phyloP scores from a whole-genome alignment of 1,140 invertebrate species.

The Trachelipus rathkii region DNA sequence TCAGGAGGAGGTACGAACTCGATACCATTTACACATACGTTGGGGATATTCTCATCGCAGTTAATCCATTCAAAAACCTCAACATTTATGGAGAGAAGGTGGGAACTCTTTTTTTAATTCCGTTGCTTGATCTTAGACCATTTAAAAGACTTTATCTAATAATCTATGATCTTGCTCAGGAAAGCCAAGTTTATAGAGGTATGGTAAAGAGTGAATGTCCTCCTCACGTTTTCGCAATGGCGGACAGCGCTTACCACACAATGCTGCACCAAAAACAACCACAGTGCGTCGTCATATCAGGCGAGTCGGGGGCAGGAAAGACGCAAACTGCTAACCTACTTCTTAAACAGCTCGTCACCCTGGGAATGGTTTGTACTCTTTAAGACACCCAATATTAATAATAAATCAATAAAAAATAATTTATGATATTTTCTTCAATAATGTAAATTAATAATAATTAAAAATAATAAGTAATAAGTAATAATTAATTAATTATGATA shows the following conservation, averaged over 20 bases:
- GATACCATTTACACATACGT: slow-evolving; percentile 83
- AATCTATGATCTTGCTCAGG: slow-evolving; percentile 50
- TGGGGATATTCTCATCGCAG: slow-evolving; percentile 76
- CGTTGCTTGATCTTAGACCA: slow-evolving; percentile 4
- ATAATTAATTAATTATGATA: too few relatives aligned
- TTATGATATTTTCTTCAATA: too few relatives aligned
- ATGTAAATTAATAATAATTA: too few relatives aligned
- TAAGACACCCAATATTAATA: too few relatives aligned
- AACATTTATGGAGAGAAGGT: slow-evolving; percentile 68
- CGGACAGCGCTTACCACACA: slow-evolving; percentile 75
- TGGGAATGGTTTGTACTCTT: slow-evolving; percentile 58
- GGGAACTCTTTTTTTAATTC: slow-evolving; percentile 18
- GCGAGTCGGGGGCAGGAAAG: slow-evolving; percentile 83
- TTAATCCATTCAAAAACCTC: slow-evolving; percentile 76
- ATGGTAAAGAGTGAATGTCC: slow-evolving; percentile 68
- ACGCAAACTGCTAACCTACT: slow-evolving; percentile 79
- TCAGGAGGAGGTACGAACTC: slow-evolving; percentile 66
- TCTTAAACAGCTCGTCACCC: slow-evolving; percentile 68
- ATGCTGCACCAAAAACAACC: slow-evolving; percentile 70
- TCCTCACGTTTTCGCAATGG: slow-evolving; percentile 80
- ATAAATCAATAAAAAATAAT: too few relatives aligned
- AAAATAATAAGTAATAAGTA: too few relatives aligned
- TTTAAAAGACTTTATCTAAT: not conserved
- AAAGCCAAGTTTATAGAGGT: slow-evolving; percentile 66
- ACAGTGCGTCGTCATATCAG: slow-evolving; percentile 82